Evolutionary conservation across 2,113 vertebrate genomes (phyloP), one percentile per base, ranked within the genome.

Genomic region (Sinocyclocheilus anshuiensis): DNA sequence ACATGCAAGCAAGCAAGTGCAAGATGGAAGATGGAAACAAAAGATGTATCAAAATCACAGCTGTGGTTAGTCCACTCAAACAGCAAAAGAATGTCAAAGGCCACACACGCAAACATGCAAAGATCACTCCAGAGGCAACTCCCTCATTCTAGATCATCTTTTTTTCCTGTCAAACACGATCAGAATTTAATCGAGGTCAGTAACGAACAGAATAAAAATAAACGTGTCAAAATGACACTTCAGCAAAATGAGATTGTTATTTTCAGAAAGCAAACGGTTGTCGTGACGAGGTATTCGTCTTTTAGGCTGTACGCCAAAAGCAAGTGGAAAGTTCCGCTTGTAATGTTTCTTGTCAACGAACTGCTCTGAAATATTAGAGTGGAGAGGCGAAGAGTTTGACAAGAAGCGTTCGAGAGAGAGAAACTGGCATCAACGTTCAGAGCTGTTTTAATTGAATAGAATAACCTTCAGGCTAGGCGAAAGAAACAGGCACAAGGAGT

Each of bases 1-100:
- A 82, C 50, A 84, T 88, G 90, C 90, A 88, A 87, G 90, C 93
- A 94, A 92, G 91, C 90, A 91, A 86, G n/a, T n/a, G n/a, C n/a
- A n/a, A n/a, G n/a, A n/a, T n/a, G n/a, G n/a, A n/a, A n/a, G 87
- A 88, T 72, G 69, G 53, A 48, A 50, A 86, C 22, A 75, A 24
- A 88, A 84, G 39, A 81, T n/a, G 48, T 26, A 39, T 83, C 61
- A 63, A 84, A 77, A 85, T 42, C 16, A 61, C 42, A 79, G 86
- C 57, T 81, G 63, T 53, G 9, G 45, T 83, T 85, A 83, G 77
- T 61, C 16, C 6, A 42, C 84, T 11, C 13, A 59, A 76, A 13
- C 24, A 53, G 76, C 55, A 69, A 74, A 63, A 10, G 33, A 77
- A 86, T 45, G 13, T 55, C 76, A 78, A 61, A 77, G 20, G 61